Base-by-base conservation (phyloP, 2,113 vertebrate genomes). In the Cromileptes altivelis region DNA sequence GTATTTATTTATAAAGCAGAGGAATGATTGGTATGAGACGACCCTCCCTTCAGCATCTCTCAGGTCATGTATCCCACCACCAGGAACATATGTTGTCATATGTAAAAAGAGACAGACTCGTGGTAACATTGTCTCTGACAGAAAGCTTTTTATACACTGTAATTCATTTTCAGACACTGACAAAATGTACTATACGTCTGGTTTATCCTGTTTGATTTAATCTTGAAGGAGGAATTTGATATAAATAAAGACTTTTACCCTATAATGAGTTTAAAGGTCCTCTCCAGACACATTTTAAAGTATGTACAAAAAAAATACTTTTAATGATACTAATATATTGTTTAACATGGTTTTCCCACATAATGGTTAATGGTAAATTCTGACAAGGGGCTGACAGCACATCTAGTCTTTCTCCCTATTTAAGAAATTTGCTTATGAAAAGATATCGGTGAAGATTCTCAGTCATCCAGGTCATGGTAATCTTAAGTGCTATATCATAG, bases 1-100 rank as follows among this genome's bases (percentile, higher is more conserved):
- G 65, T 75, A 93, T 94, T 92, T 96, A 96, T 96, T 95, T 95
- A 96, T 96, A 96, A 94, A 95, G 92, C 90, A 79, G 61, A 86
- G 92, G 92, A 91, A 95, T 94, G 90, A 80, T 67, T 91, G 92
- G 88, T 70, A 96, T 95, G 93, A 91, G 83, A 85, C 81, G 62
- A 92, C 85, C 81, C 86, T 89, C 90, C 90, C 92, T 84, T 75
- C 90, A 88, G 70, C 85, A 89, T 91, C 93, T 88, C 88, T 85
- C 88, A 84, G 82, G 85, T 93, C 91, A 88, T 91, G 90, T 94
- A 94, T 94, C 92, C 86, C 88, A 84, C 87, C 91, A 87, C 68
- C 82, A 82, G 74, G 83, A 93, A 93, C 92, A 93, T 89, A 91
- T 92, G 94, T 88, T 86, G 86, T 91, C 88, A 92, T 82, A 76